Conservation (phyloP, 2,113 vertebrate species). For the Tragelaphus buxtoni region DNA sequence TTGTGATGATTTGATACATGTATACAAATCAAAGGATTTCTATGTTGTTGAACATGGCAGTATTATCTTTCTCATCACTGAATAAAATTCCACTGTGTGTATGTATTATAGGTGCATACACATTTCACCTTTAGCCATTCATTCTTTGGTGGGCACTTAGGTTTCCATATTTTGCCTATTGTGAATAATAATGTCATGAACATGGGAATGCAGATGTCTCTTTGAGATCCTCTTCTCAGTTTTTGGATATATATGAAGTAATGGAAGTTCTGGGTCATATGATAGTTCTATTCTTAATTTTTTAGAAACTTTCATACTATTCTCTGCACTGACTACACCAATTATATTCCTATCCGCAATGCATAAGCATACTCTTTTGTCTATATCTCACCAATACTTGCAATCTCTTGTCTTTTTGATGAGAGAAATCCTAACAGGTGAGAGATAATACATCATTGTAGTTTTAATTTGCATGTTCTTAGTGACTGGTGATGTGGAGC, state of each 20-base stretch:
- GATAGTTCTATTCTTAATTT: neutral
- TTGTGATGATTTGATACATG: neutral
- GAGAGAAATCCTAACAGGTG: neutral
- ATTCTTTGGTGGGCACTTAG: neutral
- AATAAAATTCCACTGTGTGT: neutral
- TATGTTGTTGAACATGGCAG: neutral
- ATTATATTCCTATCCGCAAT: neutral
- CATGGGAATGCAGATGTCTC: neutral
- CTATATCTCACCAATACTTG: neutral
- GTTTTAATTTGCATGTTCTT: neutral
- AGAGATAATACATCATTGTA: neutral
- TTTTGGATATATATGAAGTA: neutral
- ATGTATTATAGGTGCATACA: neutral
- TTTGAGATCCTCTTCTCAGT: neutral
- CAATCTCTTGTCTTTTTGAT: neutral
- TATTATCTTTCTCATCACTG: neutral
- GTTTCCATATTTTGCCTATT: neutral
- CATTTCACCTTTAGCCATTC: neutral
- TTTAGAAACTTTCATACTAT: neutral
- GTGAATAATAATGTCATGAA: neutral
- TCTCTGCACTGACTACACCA: neutral
- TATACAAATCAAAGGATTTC: neutral
- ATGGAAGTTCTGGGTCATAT: neutral
- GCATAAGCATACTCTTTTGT: neutral
- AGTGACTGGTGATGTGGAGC: neutral